Base-by-base conservation (phyloP, 1,140 invertebrate genomes). In the Ips typographus region DNA sequence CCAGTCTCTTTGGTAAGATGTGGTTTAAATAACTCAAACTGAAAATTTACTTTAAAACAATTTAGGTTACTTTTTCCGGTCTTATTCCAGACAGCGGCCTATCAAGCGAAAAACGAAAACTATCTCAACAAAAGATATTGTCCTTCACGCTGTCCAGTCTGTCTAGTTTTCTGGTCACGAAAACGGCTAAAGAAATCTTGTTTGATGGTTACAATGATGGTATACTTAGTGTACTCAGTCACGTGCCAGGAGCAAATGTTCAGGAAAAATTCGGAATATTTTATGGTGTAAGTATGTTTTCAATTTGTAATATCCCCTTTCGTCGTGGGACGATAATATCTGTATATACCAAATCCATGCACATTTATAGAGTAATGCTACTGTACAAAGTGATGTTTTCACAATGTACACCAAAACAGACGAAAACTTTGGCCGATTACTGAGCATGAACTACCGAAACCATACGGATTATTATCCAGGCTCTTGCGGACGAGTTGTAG, bases 231-330 rank as follows among this genome's bases (percentile, higher is more conserved):
- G 76, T 91, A 42, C 87, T 86, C 1, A 83, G 85, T 49, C 84
- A 81, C 68, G 65, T 90, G 49, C 86, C 88, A 75, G 1, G 78
- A 80, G 5, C 77, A 80, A 61, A 73, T 36, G 68, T 76, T 22
- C 64, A 66, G 43, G 90, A 92, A 76, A 86, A 84, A 74, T 93
- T 94, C 78, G 92, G 90, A 40, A 89, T 91, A 85, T 93, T 94
- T 81, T 93, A 92, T 78, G 84, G 85, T 80, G 91, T 93, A 84
- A 81, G 83, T 77, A 68, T 47, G 36, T 47, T 47, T 62, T 62
- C 44, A 2, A 49, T 44, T 62, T 40, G 41, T 49, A 2, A 8
- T 49, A 59, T 40, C 7, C 2, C 2, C 57, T 22, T 41, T 4
- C 8, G 36, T 41, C 7, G 5, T n/a, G 53, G 36, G 5, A 55